Conservation (phyloP, 2,113 vertebrate species). For the mouse (Mus musculus) region DNA sequence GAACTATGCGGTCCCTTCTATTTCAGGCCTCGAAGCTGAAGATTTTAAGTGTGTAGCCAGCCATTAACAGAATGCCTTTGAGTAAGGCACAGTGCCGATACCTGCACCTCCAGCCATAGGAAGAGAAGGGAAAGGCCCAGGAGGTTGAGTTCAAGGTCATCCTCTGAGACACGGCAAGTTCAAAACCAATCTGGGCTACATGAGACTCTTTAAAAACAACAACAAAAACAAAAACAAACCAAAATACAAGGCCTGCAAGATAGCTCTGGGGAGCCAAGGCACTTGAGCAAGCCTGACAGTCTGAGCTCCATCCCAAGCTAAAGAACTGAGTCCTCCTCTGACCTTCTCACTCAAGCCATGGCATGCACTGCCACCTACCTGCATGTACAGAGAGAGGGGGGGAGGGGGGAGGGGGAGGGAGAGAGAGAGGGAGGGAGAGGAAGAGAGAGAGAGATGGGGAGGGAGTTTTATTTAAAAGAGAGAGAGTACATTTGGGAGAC, state of each 20-base stretch:
- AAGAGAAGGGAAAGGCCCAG: background rate
- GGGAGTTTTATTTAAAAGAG: background rate
- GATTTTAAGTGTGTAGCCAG: background rate
- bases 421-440: no score
- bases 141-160: background rate
- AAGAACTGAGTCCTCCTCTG: background rate
- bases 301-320: background rate
- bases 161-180: background rate
- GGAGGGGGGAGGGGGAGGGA: no score
- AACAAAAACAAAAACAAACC: background rate
- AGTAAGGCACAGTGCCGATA: background rate
- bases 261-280: background rate
- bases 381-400: no score
- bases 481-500: background rate
- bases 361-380: no score
- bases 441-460: no score
- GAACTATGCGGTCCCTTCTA: background rate
- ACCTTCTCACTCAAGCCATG: background rate
- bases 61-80: conserved; percentile 18
- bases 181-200: background rate
- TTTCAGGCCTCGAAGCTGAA: conserved; percentile 3
- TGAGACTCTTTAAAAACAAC: background rate
- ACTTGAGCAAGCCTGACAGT: background rate
- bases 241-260: background rate
- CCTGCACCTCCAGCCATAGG: background rate